These are phyloP conservation scores for Acipenser oxyrinchus DNA, from an alignment of 2,797 vertebrate genomes.

Conservation along the genomic window DNA sequence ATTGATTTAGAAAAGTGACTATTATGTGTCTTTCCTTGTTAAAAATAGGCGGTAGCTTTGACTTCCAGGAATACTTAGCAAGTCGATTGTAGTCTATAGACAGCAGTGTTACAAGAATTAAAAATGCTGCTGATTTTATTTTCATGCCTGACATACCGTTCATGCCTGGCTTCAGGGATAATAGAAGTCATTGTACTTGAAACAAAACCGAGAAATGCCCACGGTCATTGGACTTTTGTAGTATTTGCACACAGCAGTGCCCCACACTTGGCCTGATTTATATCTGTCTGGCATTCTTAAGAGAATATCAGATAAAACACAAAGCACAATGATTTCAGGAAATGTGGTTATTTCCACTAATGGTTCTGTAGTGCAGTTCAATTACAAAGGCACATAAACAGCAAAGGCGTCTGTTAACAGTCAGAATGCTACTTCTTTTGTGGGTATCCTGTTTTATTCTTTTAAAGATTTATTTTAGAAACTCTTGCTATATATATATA, in stretches of 20 bases:
- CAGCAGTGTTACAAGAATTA: too few species aligned
- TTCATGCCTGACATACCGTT: too few species aligned
- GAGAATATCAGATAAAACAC: neutral
- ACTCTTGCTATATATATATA: too few species aligned
- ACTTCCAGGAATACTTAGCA: too few species aligned
- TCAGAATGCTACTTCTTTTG: neutral
- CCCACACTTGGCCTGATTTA: neutral
- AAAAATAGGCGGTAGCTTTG: too few species aligned
- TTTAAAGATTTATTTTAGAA: too few species aligned
- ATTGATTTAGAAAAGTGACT: too few species aligned
- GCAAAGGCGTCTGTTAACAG: conserved; percentile 5
- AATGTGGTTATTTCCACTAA: conserved; percentile 19
- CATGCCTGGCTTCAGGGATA: neutral
- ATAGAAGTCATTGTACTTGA: neutral
- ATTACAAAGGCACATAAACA: neutral
- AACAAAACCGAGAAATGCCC: conserved; percentile 2
- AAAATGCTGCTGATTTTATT: too few species aligned
- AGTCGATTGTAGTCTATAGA: too few species aligned
- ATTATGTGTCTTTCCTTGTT: too few species aligned
- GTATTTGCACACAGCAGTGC: neutral
- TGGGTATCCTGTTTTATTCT: too few species aligned
- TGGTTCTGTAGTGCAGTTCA: neutral
- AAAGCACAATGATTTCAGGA: conserved; percentile 16
- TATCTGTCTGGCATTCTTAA: neutral
- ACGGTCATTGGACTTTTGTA: neutral